These are phyloP conservation scores for Bombus huntii DNA, from an alignment of 1,140 invertebrate species.

Conservation along the genomic window DNA sequence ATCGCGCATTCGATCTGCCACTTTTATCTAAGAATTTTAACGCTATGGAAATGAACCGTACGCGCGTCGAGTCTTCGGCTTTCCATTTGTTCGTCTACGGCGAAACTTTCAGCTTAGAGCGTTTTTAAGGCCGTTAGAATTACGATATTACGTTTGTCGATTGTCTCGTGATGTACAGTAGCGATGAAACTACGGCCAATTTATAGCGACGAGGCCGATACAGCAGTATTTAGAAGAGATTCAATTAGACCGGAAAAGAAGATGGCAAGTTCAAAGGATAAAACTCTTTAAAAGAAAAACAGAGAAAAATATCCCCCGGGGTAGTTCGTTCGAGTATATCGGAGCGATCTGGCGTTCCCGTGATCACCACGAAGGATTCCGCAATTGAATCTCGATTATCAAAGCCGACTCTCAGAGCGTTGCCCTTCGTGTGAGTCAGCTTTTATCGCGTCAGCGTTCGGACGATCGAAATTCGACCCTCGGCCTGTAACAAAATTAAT, in stretches of 20 bases:
- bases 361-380: slow-evolving; percentile 2
- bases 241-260: not conserved
- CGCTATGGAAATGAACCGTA: slow-evolving; percentile 69
- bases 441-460: slow-evolving; percentile 46
- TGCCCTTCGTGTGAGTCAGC: slow-evolving; percentile 31
- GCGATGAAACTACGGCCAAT: too few species aligned
- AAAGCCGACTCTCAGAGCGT: slow-evolving; percentile 26
- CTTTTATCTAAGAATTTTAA: slow-evolving; percentile 71
- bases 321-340: not conserved
- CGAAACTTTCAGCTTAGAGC: not conserved
- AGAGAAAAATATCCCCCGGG: too few species aligned
- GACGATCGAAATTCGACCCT: slow-evolving; percentile 33
- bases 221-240: too few species aligned
- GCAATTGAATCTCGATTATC: slow-evolving; percentile 50
- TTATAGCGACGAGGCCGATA: too few species aligned
- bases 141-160: not conserved
- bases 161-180: not conserved
- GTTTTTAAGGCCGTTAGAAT: too few species aligned
- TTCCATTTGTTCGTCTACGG: not conserved
- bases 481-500: slow-evolving; percentile 44
- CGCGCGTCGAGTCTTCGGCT: slow-evolving; percentile 47
- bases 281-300: not conserved
- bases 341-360: too few species aligned
- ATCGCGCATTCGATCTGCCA: slow-evolving; percentile 70
- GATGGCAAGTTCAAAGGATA: not conserved